Base-by-base conservation (phyloP, 1,140 invertebrate species). In the Notospermus geniculatus region DNA sequence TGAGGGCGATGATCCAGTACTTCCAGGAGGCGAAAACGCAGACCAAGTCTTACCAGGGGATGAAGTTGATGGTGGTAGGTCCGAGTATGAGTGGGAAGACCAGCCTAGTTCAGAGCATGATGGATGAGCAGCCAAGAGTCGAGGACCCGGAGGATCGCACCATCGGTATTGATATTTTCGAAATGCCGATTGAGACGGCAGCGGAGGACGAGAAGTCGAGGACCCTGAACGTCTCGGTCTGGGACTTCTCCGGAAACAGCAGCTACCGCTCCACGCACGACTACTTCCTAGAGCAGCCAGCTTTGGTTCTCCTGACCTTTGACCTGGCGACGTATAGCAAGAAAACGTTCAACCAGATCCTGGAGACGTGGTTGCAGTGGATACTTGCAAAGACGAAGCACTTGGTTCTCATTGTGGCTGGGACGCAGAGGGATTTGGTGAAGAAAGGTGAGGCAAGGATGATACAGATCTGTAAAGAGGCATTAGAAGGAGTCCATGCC, bases 341-440 rank as follows among this genome's bases (percentile, higher is more conserved):
- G 0, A 63, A 67, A 5, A 61, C 63, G 5, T 80, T 80, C 57
- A 41, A 72, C 2, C 66, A 74, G 15, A 63, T 72, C 55, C 69
- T 80, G 15, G 75, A 73, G 1, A 71, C 65, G 0, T 80, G 76
- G 75, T 71, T 80, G 52, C 74, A 79, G 54, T 77, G 74, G 74
- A 73, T 80, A 71, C 71, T 79, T 23, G 69, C 74, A 2, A 74
- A 75, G 60, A 74, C 67, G 27, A 79, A 80, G 61, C 73, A 72
- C 50, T 54, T 77, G 9, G 68, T 71, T 4, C 69, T 74, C 1
- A 32, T 80, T 2, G 58, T 77, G 11, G 74, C 79, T 9, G 78
- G 72, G 39, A 80, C 78, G 1, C 72, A 79, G 28, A 57, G 67
- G 23, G 78, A 80, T 58, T 60, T 58, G 30, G 52, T 78, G 17